A percentile compares a stretch with the other conserved stretches of the same genome.
Evolutionary conservation across 2,888 invertebrate genomes (phyloP).

Genomic region (Drosophila anceps): DNA sequence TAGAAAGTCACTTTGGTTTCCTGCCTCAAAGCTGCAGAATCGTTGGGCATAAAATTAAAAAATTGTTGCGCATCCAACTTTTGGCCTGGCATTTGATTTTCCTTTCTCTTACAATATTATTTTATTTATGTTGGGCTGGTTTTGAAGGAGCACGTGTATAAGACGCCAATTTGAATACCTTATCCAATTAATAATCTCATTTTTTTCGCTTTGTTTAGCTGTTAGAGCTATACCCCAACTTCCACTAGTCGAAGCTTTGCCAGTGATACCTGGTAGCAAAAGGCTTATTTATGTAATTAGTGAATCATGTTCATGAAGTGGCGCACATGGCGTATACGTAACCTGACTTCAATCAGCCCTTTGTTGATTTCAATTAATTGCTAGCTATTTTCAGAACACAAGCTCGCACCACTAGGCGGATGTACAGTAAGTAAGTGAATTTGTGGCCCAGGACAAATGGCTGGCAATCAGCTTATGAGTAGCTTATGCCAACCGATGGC

Average conservation of each 20-base stretch:
- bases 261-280: background rate
- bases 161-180: constrained; percentile 26
- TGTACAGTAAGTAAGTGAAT: constrained; percentile 59
- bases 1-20: constrained; percentile 78
- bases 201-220: constrained; percentile 22
- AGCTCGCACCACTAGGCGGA: constrained; percentile 32
- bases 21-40: constrained; percentile 60
- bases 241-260: background rate
- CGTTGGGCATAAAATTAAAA: constrained; percentile 77
- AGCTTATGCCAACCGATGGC: constrained; percentile 66
- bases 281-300: constrained; percentile 26
- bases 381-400: constrained; percentile 40
- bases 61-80: constrained; percentile 54
- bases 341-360: constrained; percentile 40
- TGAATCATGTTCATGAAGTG: constrained; percentile 39
- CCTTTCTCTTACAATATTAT: background rate
- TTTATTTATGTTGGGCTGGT: constrained; percentile 17
- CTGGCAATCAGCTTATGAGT: constrained; percentile 77
- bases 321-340: constrained; percentile 45
- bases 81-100: constrained; percentile 38
- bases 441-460: constrained; percentile 65
- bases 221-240: constrained; percentile 13
- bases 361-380: constrained; percentile 73
- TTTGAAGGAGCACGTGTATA: background rate
- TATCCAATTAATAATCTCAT: constrained; percentile 52